These are phyloP conservation scores for Halichoerus grypus DNA, from an alignment of 2,113 vertebrate species.

Conservation along the genomic window DNA sequence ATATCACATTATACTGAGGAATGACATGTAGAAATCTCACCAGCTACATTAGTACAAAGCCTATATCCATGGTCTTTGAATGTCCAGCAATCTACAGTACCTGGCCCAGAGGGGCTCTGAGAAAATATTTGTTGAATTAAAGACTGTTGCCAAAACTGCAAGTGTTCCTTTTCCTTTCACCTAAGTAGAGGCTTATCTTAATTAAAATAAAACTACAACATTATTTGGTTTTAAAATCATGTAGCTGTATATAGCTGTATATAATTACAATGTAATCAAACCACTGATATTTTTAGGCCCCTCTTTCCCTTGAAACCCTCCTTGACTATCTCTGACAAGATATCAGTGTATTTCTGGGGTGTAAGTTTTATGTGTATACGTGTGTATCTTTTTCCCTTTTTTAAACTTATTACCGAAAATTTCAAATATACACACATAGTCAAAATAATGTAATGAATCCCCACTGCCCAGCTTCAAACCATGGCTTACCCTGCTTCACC, in stretches of 20 bases:
- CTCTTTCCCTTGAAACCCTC: slow-evolving; percentile 55
- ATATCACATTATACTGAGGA: background rate
- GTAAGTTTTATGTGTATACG: background rate
- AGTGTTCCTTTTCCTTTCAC: slow-evolving; percentile 33
- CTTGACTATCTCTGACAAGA: slow-evolving; percentile 48
- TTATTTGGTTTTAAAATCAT: slow-evolving; percentile 64
- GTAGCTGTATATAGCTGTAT: slow-evolving; percentile 37
- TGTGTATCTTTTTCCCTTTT: background rate
- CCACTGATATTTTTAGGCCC: slow-evolving; percentile 67
- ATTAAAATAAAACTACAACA: slow-evolving; percentile 67
- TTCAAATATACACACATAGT: background rate
- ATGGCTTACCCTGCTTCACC: background rate
- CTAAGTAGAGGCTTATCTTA: slow-evolving; percentile 61
- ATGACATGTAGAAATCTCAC: background rate
- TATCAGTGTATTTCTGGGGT: background rate
- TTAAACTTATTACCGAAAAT: background rate
- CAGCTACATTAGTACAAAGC: background rate
- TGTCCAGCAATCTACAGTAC: background rate
- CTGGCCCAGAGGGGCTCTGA: background rate
- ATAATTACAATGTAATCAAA: slow-evolving; percentile 69
- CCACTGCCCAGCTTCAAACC: background rate
- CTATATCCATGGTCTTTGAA: background rate
- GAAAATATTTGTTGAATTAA: slow-evolving; percentile 3
- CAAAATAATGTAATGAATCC: background rate
- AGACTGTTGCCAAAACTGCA: slow-evolving; percentile 16